Evolutionary conservation across 2,888 invertebrate species (phyloP), one percentile per base, ranked within the genome.

Genomic region (Aethes cnicana): DNA sequence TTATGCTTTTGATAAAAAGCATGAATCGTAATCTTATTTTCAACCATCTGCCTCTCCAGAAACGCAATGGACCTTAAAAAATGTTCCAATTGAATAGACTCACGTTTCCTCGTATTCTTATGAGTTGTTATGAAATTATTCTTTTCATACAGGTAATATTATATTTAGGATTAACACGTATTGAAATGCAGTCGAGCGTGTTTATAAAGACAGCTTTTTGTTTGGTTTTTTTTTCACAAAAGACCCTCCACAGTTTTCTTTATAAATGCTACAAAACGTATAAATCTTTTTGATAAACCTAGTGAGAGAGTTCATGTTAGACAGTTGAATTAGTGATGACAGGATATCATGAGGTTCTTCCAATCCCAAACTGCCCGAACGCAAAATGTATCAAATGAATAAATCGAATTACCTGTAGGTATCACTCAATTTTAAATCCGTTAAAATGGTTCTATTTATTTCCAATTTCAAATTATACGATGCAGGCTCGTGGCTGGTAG

Each of bases 381-480:
- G 54, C 57, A 28, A 25, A 26, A 17, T 49, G 20, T 56, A 43
- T 36, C 30, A 53, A 39, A 47, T 14, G 12, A 23, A 21, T 3
- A 25, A 12, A 12, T 25, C 39, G 23, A 16, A 25, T 39, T 16
- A 16, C 39, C 39, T 5, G 25, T 18, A 12, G 23, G n/a, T n/a
- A n/a, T 7, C 5, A 4, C 2, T 4, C 26, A 18, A 23, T 41
- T 33, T 41, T 25, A 41, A 49, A 65, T 64, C 62, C 54, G 57
- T 60, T 68, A 72, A 77, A 74, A 74, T 73, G 41, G 62, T 68
- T 72, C 70, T 72, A 72, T 74, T 73, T 69, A 76, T 76, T 72
- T 76, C 62, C 69, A 73, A 75, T 77, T 72, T 72, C 55, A 69
- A 77, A 78, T 79, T n/a, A n/a, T 70, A 68, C 66, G 62, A 61